Base-by-base conservation (phyloP, 1,140 invertebrate species). In the Nephotettix cincticeps region DNA sequence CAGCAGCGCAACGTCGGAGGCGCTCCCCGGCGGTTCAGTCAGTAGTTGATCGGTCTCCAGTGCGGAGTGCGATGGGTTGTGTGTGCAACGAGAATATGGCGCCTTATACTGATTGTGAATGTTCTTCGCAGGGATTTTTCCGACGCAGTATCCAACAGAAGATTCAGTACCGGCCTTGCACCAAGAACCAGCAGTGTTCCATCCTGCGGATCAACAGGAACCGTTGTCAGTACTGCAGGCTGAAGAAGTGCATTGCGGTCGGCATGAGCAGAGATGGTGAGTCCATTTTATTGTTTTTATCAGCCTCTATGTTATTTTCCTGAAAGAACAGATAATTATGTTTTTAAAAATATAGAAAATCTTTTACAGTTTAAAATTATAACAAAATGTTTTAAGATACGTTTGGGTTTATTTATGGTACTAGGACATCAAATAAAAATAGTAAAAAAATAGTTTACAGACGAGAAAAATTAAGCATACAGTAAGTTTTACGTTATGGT, bases 201-300 rank as follows among this genome's bases (percentile, higher is more conserved):
- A 98, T 98, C 77, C 86, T 98, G 68, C 88, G 95, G 75, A 97
- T 97, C 84, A 98, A 98, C 86, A 88, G 97, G 80, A 98, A 98
- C 84, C 89, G 96, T 76, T 99, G 97, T 84, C 96, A 98, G 81
- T 97, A 96, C 82, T 98, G 96, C 85, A 87, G 97, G 74, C 89
- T 98, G 76, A 98, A 98, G 85, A 98, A 98, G 87, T 99, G 97
- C 86, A 96, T 98, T 80, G 92, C 94, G 67, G 96, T 98, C 73
- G 97, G 97, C 82, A 99, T 99, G 97, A 97, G 95, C 82, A 88
- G 95, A 85, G 96, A 98, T 88, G 96, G 96, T 98, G 79, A 89
- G 90, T 85, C 63, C 68, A 32, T 14, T 14, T 58, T 27, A 36
- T 36, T 14, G 14, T 14, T n/a, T n/a, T n/a, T n/a, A n/a, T n/a